Conservation (phyloP, 2,113 vertebrate species). For the Cervus canadensis region DNA sequence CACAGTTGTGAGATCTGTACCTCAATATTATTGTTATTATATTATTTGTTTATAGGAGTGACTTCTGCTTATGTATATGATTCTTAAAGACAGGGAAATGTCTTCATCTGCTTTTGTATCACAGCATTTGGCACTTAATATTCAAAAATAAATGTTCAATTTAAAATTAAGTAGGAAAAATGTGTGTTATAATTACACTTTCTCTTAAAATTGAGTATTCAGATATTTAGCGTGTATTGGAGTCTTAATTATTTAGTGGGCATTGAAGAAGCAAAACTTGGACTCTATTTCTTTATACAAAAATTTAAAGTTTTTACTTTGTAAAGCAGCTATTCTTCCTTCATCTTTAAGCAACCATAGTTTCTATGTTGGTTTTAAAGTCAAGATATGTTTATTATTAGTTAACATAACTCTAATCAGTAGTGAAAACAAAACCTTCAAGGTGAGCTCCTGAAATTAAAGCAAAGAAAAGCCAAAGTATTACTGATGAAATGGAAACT, state of each 20-base stretch:
- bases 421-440: not conserved
- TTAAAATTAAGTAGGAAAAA: not conserved
- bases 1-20: not conserved
- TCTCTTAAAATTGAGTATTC: not conserved
- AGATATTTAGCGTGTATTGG: not conserved
- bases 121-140: not conserved
- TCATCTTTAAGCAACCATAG: not conserved
- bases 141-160: not conserved
- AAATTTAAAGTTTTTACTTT: not conserved
- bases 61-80: not conserved
- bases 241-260: not conserved
- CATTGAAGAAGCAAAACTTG: not conserved
- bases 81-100: not conserved
- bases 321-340: not conserved
- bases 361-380: not conserved
- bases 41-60: not conserved
- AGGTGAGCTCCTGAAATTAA: not conserved
- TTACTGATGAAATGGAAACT: not conserved
- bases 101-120: not conserved
- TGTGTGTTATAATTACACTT: not conserved
- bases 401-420: not conserved
- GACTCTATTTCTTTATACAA: not conserved
- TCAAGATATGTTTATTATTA: not conserved
- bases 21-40: not conserved
- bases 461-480: not conserved